Base-by-base conservation (phyloP, 1,140 invertebrate genomes). In the Formica selysi region DNA sequence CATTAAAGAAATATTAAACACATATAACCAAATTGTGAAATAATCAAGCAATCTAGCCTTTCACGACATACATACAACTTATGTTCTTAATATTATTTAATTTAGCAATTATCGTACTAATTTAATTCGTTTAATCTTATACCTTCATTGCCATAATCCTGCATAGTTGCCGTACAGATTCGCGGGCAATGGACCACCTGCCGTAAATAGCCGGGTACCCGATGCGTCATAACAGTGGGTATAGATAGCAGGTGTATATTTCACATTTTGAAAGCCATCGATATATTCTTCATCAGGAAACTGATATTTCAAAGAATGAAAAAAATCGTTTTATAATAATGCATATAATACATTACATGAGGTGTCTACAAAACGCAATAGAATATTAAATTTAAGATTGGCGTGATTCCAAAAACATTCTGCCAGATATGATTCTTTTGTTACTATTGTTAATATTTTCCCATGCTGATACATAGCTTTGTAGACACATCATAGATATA, bases 181-280 rank as follows among this genome's bases (percentile, higher is more conserved):
- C 51, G 98, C 97, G 4, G 98, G 98, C 61, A 99, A 95, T 5
- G 99, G 99, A 0, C 99, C 99, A 32, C 99, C 99, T 59, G 98
- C 99, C 0, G 98, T 97, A 95, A 99, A 99, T 6, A 99, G 95
- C 83, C 98, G 95, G 8, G 98, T 99, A 32, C 98, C 98, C 70
- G 97, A 98, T 87, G 97, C 96, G 95, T 99, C 98, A 94, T 99
- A 99, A 94, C 98, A 98, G 93, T 99, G 99, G 1, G 98, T 99
- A 93, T 99, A 99, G 92, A 99, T 98, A 19, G 98, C 98, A 64
- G 98, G 98, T 26, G 98, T 97, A 93, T 98, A 98, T 94, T 98
- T 98, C 1, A 97, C 96, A 90, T 98, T 97, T 95, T 98, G 97
- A 90, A 97, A 97, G 57, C 97, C 97, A 86, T 98, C 97, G 86